These are phyloP conservation scores for Caenorhabditis brenneri DNA, from an alignment of 1,140 invertebrate species.

Conservation along the genomic window DNA sequence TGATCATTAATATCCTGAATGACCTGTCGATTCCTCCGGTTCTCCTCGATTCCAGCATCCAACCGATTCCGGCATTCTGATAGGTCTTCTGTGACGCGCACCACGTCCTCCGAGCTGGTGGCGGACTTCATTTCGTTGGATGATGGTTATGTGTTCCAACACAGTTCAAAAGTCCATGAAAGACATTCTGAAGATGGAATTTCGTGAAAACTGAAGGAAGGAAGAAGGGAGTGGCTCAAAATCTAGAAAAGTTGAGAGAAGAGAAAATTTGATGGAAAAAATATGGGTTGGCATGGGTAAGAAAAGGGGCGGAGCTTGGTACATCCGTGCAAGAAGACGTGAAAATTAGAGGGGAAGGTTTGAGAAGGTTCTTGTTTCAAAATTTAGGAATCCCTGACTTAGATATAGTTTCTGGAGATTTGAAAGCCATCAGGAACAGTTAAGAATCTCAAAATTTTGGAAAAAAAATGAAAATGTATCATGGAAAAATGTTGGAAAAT, in stretches of 20 bases:
- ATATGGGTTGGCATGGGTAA: not conserved
- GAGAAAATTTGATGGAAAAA: not conserved
- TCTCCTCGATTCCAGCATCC: constrained; percentile 40
- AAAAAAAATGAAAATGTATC: no score
- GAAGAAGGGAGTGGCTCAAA: not conserved
- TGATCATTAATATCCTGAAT: constrained; percentile 50
- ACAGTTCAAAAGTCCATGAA: not conserved
- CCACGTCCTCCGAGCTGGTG: constrained; percentile 11
- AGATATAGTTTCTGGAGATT: no score
- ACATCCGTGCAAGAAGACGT: not conserved
- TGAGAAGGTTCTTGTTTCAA: no score
- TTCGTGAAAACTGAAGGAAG: not conserved
- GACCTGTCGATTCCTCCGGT: constrained; percentile 44
- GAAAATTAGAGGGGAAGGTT: not conserved
- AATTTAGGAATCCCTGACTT: no score
- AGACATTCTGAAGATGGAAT: not conserved
- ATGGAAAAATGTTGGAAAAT: no score
- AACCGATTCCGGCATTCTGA: constrained; percentile 22
- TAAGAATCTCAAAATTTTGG: no score
- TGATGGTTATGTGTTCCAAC: not conserved
- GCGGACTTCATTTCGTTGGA: not conserved
- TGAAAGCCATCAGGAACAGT: no score
- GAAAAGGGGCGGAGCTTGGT: not conserved
- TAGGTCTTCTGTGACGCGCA: constrained; percentile 24
- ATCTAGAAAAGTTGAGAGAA: not conserved